These are phyloP conservation scores for Mellilla xanthometata DNA, from an alignment of 2,888 invertebrate genomes.

Conservation along the genomic window DNA sequence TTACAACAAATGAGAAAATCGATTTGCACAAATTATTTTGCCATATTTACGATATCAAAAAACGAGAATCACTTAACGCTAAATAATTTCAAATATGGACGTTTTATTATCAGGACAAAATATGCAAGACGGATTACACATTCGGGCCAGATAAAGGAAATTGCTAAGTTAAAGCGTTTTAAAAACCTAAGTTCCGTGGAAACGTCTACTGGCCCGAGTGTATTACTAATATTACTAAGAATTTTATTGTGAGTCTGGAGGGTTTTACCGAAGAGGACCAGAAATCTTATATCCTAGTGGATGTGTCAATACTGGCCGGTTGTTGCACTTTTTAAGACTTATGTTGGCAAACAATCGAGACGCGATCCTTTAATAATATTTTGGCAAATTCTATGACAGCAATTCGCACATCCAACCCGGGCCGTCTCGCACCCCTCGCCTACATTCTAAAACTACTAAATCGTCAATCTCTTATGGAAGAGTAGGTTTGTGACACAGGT, in stretches of 20 bases:
- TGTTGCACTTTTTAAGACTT: slow-evolving; percentile 61
- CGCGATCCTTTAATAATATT: slow-evolving; percentile 52
- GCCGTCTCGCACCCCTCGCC: slow-evolving; percentile 45
- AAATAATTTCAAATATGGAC: slow-evolving; percentile 80
- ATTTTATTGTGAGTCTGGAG: slow-evolving; percentile 73
- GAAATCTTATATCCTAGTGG: slow-evolving; percentile 75
- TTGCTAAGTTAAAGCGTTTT: slow-evolving; percentile 24
- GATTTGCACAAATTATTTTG: slow-evolving; percentile 49
- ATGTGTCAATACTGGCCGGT: slow-evolving; percentile 78
- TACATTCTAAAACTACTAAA: slow-evolving; percentile 43
- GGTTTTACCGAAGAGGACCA: slow-evolving; percentile 73
- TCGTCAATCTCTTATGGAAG: slow-evolving; percentile 41
- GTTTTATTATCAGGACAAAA: slow-evolving; percentile 77
- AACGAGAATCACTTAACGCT: slow-evolving; percentile 72
- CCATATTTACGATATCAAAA: slow-evolving; percentile 43
- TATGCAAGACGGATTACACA: slow-evolving; percentile 72
- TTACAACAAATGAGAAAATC: slow-evolving; percentile 36
- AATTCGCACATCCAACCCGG: slow-evolving; percentile 26
- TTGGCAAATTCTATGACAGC: slow-evolving; percentile 59
- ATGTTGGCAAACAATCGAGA: slow-evolving; percentile 55
- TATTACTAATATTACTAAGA: slow-evolving; percentile 64
- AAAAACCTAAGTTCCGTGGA: slow-evolving; percentile 28
- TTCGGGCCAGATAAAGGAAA: slow-evolving; percentile 47
- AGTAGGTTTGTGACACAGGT: slow-evolving; percentile 59
- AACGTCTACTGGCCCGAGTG: slow-evolving; percentile 53